Evolutionary conservation across 2,113 vertebrate genomes (phyloP).

Genomic region (Datnioides undecimradiatus): DNA sequence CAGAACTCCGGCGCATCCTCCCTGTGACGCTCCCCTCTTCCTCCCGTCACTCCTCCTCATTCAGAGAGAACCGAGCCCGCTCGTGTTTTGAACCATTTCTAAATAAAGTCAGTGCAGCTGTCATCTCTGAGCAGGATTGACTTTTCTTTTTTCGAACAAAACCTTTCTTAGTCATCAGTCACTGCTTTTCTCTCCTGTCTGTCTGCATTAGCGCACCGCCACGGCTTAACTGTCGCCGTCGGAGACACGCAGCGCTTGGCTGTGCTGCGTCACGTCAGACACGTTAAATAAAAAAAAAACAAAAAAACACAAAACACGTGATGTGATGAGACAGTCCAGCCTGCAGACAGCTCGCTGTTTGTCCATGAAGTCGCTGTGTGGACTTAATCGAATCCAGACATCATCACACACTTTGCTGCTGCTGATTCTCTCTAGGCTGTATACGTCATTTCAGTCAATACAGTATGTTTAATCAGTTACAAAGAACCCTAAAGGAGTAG

Average conservation of each 20-base stretch:
- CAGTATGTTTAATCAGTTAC: too few species aligned
- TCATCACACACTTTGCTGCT: neutral
- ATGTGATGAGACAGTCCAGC: neutral
- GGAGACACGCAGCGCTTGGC: neutral
- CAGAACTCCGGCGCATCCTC: neutral
- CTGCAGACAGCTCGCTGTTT: neutral
- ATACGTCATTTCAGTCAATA: too few species aligned
- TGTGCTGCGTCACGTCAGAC: slow-evolving; percentile 8
- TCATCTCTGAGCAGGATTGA: slow-evolving; percentile 42
- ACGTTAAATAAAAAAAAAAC: neutral
- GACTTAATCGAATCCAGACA: neutral
- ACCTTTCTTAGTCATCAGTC: slow-evolving; percentile 19
- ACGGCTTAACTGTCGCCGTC: neutral
- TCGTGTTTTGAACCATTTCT: slow-evolving; percentile 26
- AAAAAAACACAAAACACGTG: neutral
- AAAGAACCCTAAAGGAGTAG: too few species aligned
- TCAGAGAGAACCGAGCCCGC: slow-evolving; percentile 7
- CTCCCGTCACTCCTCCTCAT: neutral
- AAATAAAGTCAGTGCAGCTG: slow-evolving; percentile 46
- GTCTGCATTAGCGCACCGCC: neutral
- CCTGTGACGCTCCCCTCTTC: neutral
- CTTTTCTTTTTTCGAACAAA: slow-evolving; percentile 11
- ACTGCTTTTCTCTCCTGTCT: neutral
- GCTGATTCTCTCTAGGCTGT: too few species aligned
- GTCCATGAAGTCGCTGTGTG: neutral